Percentiles rank a stretch among this genome's conserved stretches.
phyloP scores from a whole-genome alignment of 92 coral and sea anemone species.

The Scolanthus callimorphus region DNA sequence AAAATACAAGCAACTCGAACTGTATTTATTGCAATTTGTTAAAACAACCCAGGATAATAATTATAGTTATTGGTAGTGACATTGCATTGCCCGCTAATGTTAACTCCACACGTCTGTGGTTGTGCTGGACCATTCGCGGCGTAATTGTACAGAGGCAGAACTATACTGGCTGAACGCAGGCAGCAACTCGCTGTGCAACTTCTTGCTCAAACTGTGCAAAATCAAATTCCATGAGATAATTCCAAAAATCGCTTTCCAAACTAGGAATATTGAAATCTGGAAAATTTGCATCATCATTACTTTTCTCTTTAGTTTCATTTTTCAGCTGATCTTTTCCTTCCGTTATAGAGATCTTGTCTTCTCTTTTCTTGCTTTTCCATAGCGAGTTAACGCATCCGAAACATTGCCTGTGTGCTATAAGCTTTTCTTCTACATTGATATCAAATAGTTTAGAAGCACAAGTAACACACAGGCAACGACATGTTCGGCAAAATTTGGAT shows the following conservation, averaged over 20 bases:
- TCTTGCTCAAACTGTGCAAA: slow-evolving; percentile 1
- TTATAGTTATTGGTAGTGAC: slow-evolving; percentile 9
- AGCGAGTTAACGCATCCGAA: slow-evolving; percentile 22
- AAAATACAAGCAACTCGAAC: too few relatives aligned
- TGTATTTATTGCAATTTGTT: too few relatives aligned
- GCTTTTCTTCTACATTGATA: slow-evolving; percentile 26
- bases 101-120: too few relatives aligned
- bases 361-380: slow-evolving; percentile 25
- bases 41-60: too few relatives aligned
- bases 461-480: slow-evolving; percentile 31
- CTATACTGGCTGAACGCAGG: too few relatives aligned
- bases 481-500: slow-evolving; percentile 23
- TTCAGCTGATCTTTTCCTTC: not conserved
- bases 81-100: slow-evolving; percentile 16
- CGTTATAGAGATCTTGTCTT: slow-evolving; percentile 5
- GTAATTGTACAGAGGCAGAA: too few relatives aligned
- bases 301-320: not conserved
- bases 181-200: not conserved
- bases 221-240: too few relatives aligned
- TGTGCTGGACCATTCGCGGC: too few relatives aligned
- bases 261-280: slow-evolving; percentile 6
- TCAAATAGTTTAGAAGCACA: slow-evolving; percentile 6
- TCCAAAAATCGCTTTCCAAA: too few relatives aligned
- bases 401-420: slow-evolving; percentile 30
- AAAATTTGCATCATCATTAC: slow-evolving; percentile 5